These are phyloP conservation scores for Macquaria ambigua DNA, from an alignment of 2,113 vertebrate genomes.

Conservation along the genomic window DNA sequence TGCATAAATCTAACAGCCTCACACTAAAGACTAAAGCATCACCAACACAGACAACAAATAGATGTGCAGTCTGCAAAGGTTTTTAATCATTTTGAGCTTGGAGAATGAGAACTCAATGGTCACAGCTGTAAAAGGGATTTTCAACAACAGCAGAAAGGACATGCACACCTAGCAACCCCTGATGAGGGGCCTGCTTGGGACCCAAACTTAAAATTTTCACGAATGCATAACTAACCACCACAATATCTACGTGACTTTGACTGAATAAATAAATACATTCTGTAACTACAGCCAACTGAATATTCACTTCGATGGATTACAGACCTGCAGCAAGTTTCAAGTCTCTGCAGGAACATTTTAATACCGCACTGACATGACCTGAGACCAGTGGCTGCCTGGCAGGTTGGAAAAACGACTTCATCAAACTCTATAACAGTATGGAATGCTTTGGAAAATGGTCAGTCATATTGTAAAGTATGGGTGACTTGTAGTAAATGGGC, in stretches of 20 bases:
- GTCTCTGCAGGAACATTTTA: constrained; percentile 20
- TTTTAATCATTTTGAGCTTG: not conserved
- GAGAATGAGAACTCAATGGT: not conserved
- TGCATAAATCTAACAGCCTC: too few relatives aligned
- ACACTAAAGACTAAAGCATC: too few relatives aligned
- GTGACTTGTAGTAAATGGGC: constrained; percentile 49
- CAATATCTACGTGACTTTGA: not conserved
- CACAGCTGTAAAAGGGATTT: not conserved
- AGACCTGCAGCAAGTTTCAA: constrained; percentile 9
- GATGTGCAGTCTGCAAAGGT: not conserved
- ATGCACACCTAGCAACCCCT: not conserved
- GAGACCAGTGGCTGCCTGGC: not conserved
- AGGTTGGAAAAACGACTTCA: constrained; percentile 23
- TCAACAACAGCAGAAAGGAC: not conserved
- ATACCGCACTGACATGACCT: not conserved
- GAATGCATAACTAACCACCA: too few relatives aligned
- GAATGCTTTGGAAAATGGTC: constrained; percentile 42
- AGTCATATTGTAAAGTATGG: constrained; percentile 35
- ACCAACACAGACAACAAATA: too few relatives aligned
- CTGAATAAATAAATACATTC: not conserved
- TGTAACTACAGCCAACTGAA: not conserved
- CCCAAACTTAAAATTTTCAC: too few relatives aligned
- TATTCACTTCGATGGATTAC: not conserved
- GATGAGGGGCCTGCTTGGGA: not conserved
- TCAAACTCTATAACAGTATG: constrained; percentile 28